Conservation (phyloP, 1,140 invertebrate genomes). For the Eupristina koningsbergeri region DNA sequence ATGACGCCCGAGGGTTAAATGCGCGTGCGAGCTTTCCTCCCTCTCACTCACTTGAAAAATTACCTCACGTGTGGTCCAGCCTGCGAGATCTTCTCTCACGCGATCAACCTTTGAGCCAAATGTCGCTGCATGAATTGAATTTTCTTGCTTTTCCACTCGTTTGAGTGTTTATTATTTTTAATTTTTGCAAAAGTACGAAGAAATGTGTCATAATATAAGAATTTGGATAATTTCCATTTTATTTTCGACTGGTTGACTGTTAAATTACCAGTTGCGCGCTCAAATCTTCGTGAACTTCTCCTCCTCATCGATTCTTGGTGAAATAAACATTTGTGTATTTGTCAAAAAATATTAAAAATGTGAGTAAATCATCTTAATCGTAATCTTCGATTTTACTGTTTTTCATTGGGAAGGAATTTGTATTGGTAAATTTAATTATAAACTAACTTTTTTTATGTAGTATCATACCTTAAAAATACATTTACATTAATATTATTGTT, state of each 20-base stretch:
- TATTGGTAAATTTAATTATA: not conserved
- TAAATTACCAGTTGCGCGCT: conserved; percentile 21
- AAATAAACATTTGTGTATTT: not conserved
- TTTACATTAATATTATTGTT: too few species aligned
- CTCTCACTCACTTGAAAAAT: conserved; percentile 9
- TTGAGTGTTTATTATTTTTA: conserved; percentile 35
- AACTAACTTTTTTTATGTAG: too few species aligned
- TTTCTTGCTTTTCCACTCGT: conserved; percentile 3
- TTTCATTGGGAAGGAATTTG: not conserved
- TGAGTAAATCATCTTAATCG: conserved; percentile 4
- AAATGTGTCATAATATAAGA: not conserved
- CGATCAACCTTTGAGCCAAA: not conserved
- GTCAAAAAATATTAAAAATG: conserved; percentile 20
- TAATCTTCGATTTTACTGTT: not conserved
- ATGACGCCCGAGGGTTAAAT: not conserved
- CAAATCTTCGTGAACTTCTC: not conserved
- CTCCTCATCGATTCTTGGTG: not conserved
- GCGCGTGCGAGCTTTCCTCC: not conserved
- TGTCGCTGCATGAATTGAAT: conserved; percentile 18
- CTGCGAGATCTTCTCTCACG: not conserved
- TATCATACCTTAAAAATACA: too few species aligned
- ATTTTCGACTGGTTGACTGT: not conserved
- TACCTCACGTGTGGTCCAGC: conserved; percentile 36
- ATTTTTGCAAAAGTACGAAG: not conserved
- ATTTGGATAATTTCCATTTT: conserved; percentile 46